phyloP scores from a whole-genome alignment of 2,113 vertebrate species.

The Silurus glanis region DNA sequence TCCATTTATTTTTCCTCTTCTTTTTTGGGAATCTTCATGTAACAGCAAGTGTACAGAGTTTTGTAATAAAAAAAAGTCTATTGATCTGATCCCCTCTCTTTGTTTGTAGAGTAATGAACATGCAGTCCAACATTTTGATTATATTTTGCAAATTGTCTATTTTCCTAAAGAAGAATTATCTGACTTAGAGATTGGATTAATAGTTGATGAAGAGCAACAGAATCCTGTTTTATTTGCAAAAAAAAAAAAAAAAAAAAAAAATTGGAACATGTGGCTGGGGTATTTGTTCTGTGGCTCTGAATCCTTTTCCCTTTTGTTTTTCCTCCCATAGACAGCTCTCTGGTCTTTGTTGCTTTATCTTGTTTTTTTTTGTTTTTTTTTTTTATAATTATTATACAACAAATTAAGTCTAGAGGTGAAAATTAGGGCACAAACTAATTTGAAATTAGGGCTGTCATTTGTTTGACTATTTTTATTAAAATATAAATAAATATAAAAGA shows the following conservation, averaged over 20 bases:
- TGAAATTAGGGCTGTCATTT: too few species aligned
- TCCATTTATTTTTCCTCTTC: neutral
- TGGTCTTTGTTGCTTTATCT: too few species aligned
- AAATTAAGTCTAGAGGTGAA: too few species aligned
- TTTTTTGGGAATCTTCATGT: constrained; percentile 35
- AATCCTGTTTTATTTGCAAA: neutral
- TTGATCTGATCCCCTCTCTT: neutral
- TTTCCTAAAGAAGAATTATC: neutral
- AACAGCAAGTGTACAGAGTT: constrained; percentile 51
- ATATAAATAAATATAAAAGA: too few species aligned
- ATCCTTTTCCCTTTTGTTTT: neutral
- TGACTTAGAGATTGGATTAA: neutral
- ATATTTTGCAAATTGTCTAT: neutral
- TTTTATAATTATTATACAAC: too few species aligned
- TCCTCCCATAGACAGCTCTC: neutral
- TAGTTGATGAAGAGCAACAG: neutral
- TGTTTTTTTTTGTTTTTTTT: too few species aligned
- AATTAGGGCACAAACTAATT: too few species aligned
- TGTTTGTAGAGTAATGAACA: neutral
- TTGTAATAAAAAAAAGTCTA: constrained; percentile 48
- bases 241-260: neutral
- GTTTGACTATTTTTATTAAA: too few species aligned
- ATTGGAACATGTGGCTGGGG: neutral
- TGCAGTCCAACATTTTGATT: neutral
- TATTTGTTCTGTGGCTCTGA: neutral